Percentiles rank a stretch among this genome's conserved stretches.
phyloP scores from a whole-genome alignment of 2,113 vertebrate genomes.

The Pica pica region DNA sequence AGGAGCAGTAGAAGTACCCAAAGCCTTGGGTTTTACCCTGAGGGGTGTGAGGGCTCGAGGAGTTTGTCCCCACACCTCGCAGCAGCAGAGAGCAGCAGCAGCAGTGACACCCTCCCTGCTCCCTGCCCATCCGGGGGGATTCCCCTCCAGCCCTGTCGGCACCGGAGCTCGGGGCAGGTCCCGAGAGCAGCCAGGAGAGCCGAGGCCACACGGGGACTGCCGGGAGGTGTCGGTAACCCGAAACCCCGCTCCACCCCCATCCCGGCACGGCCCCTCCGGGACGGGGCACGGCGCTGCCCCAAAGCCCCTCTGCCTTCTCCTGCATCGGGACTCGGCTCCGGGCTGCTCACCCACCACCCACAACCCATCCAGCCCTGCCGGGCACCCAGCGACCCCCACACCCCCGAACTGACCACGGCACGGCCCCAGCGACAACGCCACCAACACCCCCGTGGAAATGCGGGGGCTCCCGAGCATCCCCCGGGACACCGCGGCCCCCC shows the following conservation, averaged over 20 bases:
- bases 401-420: background rate
- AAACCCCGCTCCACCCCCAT: background rate
- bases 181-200: background rate
- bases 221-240: background rate
- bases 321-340: background rate
- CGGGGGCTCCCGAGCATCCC: background rate
- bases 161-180: background rate
- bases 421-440: background rate
- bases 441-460: too few species aligned
- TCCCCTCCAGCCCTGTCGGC: background rate
- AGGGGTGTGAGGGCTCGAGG: too few species aligned
- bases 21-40: background rate
- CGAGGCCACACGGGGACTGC: background rate
- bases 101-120: accelerated
- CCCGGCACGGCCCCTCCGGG: background rate
- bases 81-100: background rate
- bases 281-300: background rate
- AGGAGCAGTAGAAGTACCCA: background rate
- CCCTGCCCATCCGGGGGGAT: too few species aligned
- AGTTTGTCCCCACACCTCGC: background rate
- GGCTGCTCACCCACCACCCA: background rate
- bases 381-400: background rate
- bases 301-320: background rate
- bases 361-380: background rate
- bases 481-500: background rate